Base-by-base conservation (phyloP, 1,140 invertebrate genomes). In the Andrena cerasifolii region DNA sequence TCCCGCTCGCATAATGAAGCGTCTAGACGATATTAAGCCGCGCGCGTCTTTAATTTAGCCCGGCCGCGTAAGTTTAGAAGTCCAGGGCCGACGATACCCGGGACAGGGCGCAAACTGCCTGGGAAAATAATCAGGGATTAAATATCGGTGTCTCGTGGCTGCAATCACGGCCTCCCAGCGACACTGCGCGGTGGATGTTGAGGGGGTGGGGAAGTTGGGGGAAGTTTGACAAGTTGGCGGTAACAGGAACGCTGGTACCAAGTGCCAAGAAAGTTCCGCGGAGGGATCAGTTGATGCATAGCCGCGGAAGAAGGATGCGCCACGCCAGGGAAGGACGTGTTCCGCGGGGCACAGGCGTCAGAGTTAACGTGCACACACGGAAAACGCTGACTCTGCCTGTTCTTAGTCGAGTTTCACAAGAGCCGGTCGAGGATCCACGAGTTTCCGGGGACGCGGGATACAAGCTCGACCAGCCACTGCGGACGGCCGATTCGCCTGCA, bases 141-240 rank as follows among this genome's bases (percentile, higher is more conserved):
- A 84, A 74, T 79, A 85, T 85, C 73, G 67, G 72, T 78, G 63
- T 73, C 51, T 49, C 16, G 67, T 43, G 47, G 73, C 72, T 54
- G 31, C 63, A 77, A 84, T 84, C 73, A 80, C 68, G 68, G 47
- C 49, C 40, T 68, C 31, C 28, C 24, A 28, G 66, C 65, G 51
- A 51, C 70, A 72, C 71, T 49, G n/a, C 3, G 63, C 3, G 63
- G 76, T 70, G 65, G 66, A 45, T 78, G 75, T 45, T 62, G 51
- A 76, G 82, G 70, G 76, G 65, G 65, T 77, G 45, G 80, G 80
- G 82, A n/a, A n/a, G n/a, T n/a, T 84, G 80, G 72, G 66, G 33
- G 56, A 77, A 85, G 72, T 85, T 85, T 85, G 83, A 85, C 83
- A 85, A 85, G 82, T 85, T 84, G 73, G 67, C 72, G 81, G 83